phyloP scores from a whole-genome alignment of 1,140 invertebrate species.

The Chymomyza costata region DNA sequence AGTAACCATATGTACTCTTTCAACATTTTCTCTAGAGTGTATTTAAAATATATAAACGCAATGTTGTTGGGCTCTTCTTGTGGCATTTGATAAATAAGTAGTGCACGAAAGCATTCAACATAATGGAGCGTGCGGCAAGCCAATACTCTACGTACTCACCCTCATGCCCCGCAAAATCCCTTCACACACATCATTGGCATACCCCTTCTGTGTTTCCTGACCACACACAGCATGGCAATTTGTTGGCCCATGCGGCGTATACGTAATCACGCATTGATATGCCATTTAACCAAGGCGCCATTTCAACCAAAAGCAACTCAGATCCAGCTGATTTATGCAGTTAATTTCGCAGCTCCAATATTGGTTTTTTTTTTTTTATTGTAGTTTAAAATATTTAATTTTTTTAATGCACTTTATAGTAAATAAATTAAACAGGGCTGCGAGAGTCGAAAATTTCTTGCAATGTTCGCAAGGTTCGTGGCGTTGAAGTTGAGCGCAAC shows the following conservation, averaged over 20 bases:
- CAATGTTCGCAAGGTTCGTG: too few species aligned
- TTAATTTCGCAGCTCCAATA: constrained; percentile 57
- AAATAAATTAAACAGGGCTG: too few species aligned
- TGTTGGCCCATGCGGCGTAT: constrained; percentile 56
- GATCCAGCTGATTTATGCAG: constrained; percentile 53
- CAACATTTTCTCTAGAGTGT: too few species aligned
- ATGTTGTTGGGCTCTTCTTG: too few species aligned
- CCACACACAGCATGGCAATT: constrained; percentile 24
- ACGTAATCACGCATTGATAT: constrained; percentile 71
- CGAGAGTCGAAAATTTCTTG: too few species aligned
- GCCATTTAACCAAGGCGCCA: too few species aligned
- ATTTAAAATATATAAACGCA: too few species aligned
- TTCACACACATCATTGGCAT: neutral
- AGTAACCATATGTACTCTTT: too few species aligned
- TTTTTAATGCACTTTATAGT: constrained; percentile 35
- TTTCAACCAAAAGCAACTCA: too few species aligned
- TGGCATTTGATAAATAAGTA: constrained; percentile 63
- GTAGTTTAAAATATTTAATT: constrained; percentile 27
- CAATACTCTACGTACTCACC: too few species aligned
- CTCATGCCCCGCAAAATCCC: neutral
- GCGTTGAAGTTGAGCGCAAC: too few species aligned
- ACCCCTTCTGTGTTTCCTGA: neutral
- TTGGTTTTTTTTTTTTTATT: constrained; percentile 32
- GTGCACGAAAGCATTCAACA: constrained; percentile 68
- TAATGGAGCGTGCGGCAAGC: constrained; percentile 54